Evolutionary conservation across 2,113 vertebrate species (phyloP), one percentile per base, ranked within the genome.

Genomic region (Psilopogon haemacephalus): DNA sequence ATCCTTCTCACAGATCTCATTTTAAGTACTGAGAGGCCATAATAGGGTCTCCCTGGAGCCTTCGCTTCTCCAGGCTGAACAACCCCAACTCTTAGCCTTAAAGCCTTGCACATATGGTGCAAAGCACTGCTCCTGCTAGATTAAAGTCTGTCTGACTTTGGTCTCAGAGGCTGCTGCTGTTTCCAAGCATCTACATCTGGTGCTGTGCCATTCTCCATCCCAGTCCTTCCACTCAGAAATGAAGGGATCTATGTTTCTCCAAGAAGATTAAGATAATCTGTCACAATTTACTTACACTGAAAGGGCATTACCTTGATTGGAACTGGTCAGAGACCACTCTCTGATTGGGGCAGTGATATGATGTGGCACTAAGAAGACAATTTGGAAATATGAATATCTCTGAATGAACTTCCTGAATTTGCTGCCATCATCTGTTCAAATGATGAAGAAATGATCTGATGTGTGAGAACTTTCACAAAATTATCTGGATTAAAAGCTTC

Each of bases 401-500:
- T 64, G 58, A 82, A 86, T 12, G 15, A 93, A 59, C 60, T 63
- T 63, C 70, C 92, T 92, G 93, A 67, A 82, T 93, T 64, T 95
- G 95, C 92, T 95, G 94, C 94, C 93, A 94, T 96, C 94, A 85
- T 85, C 94, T 93, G 87, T 93, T 76, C 93, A 91, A 87, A 92
- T 70, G 82, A 81, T 2, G 69, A 82, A 90, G 84, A 88, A 63
- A 86, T 40, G 2, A 67, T 82, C 40, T 33, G 74, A 69, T 1
- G 1, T 8, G 30, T 0, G 4, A 80, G 59, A 84, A 69, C 32
- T 67, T 44, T 50, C 54, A 72, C 16, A 35, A 40, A 69, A 82
- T 82, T 44, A 86, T 78, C 54, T 54, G 33, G 52, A 71, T 46
- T 56, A 91, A 87, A 91, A 87, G 71, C 59, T 62, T 64, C 58